Base-by-base conservation (phyloP, 2,888 invertebrate genomes). In the Abrostola triplasia region DNA sequence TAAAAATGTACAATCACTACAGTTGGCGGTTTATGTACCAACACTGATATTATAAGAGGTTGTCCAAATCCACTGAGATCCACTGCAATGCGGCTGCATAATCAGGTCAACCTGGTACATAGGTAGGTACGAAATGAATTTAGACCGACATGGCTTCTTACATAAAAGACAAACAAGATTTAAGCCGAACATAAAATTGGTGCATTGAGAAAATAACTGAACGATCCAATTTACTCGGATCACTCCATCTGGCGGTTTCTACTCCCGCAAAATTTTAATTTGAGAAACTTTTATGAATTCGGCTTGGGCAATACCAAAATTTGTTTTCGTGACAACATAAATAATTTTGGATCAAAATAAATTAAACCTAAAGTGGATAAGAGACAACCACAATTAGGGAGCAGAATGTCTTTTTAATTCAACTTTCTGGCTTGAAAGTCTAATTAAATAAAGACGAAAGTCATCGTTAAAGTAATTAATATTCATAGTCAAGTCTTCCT, bases 21-120 rank as follows among this genome's bases (percentile, higher is more conserved):
- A 64, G 55, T 56, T n/a, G 40, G 55, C 24, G 65, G 64, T 67
- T 72, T 67, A 53, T 67, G 49, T 62, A 58, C 7, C 49, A 56
- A 59, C 64, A 62, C 53, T 69, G 56, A 67, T 73, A 68, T 68
- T 67, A 66, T 73, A 68, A 76, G 75, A 70, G 72, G 57, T 73
- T 76, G 60, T 73, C 73, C 69, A 77, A 79, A 80, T 67, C 64
- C 70, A 67, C 65, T 68, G 70, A 77, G 77, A 82, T 72, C 63
- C 67, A 76, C 84, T 84, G 83, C 84, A 84, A 76, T 84, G 84
- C 84, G 81, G 82, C 73, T 79, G 77, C 77, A 79, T 81, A 84
- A 84, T 83, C 80, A 81, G 82, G 82, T 82, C 84, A 79, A 81
- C 76, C 69, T 76, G 63, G 66, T 72, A 72, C 69, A 58, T 66